phyloP scores from a whole-genome alignment of 2,797 vertebrate genomes.

The Thripadectes ignobilis region DNA sequence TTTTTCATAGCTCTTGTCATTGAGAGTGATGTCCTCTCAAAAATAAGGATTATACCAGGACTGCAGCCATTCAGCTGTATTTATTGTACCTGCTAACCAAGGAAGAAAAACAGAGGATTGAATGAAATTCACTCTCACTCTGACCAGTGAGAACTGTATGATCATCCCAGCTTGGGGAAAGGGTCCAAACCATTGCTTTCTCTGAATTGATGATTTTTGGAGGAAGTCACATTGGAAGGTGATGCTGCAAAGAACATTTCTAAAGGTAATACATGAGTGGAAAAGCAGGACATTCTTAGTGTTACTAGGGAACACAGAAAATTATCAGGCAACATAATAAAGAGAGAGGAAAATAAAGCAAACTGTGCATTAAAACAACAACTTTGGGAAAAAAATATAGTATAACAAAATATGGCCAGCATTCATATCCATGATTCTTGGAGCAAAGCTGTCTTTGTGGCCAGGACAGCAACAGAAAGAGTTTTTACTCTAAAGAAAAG shows the following conservation, averaged over 20 bases:
- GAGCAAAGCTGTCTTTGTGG: neutral
- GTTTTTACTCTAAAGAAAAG: neutral
- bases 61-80: neutral
- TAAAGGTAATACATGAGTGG: neutral
- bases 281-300: neutral
- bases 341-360: neutral
- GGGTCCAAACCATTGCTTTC: neutral
- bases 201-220: neutral
- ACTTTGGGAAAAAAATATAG: neutral
- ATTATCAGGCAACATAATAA: neutral
- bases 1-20: neutral
- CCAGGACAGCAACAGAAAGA: neutral
- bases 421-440: neutral
- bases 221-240: neutral
- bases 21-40: neutral
- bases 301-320: neutral
- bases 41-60: neutral
- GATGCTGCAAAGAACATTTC: neutral
- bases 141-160: neutral
- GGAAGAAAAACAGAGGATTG: neutral
- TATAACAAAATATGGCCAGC: neutral
- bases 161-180: neutral
- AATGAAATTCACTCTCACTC: neutral
- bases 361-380: neutral
- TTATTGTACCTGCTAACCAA: neutral